Percentiles rank a stretch among this genome's conserved stretches.
Conservation (phyloP, 2,113 vertebrate genomes). For the Sigmodon hispidus region DNA sequence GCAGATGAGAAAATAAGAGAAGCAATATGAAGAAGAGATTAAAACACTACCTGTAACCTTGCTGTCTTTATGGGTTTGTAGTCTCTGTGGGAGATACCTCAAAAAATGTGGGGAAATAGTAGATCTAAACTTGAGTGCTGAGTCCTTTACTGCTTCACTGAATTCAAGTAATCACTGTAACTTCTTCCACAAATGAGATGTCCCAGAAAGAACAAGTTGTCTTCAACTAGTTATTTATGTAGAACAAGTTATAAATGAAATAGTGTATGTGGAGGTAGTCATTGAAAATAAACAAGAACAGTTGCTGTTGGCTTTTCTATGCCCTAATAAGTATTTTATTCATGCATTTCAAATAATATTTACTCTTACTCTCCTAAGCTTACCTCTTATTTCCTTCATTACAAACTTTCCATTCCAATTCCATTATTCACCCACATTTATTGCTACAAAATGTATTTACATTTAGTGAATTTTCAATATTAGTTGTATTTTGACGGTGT, state of each 20-base stretch:
- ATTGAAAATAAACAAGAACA: constrained; percentile 22
- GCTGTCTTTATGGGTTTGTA: background rate
- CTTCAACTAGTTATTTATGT: constrained; percentile 35
- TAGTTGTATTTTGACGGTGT: background rate
- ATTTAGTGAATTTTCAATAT: background rate
- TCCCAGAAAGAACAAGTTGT: background rate
- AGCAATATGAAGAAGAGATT: background rate
- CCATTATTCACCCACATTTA: background rate
- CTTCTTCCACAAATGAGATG: constrained; percentile 1
- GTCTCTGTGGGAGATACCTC: background rate
- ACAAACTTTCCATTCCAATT: background rate
- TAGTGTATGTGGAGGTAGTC: background rate
- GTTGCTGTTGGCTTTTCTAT: background rate
- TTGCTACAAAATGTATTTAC: background rate
- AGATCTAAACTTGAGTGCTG: background rate
- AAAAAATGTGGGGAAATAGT: background rate
- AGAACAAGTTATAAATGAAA: background rate
- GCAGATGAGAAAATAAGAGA: background rate
- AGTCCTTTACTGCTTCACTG: background rate
- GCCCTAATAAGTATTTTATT: background rate
- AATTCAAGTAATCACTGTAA: background rate
- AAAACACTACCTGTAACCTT: background rate
- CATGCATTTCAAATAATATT: background rate
- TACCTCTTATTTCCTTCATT: background rate
- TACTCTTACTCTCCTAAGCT: background rate